These are phyloP conservation scores for Platyrinchus mystaceus DNA, from an alignment of 2,797 vertebrate species.

Conservation along the genomic window DNA sequence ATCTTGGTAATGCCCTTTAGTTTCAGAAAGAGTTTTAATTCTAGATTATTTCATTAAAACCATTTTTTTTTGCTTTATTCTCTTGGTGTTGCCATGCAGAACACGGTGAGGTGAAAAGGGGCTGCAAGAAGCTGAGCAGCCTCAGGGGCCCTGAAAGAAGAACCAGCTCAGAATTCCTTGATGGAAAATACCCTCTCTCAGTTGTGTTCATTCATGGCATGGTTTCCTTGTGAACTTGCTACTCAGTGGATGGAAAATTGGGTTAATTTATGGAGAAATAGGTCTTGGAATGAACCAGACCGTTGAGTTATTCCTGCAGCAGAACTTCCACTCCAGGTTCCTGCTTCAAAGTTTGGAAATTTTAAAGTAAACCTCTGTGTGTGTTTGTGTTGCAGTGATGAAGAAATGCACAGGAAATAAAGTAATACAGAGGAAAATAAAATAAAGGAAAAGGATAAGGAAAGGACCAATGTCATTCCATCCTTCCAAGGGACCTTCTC, in stretches of 20 bases:
- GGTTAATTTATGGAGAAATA: background rate
- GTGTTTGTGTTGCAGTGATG: background rate
- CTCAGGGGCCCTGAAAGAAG: background rate
- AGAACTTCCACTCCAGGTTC: background rate
- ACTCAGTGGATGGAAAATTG: background rate
- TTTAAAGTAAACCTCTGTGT: background rate
- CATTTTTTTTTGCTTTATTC: background rate
- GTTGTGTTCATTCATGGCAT: rapidly evolving
- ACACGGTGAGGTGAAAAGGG: background rate
- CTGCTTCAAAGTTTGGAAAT: background rate
- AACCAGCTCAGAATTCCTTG: background rate
- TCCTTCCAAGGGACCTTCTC: no score
- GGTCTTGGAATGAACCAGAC: background rate
- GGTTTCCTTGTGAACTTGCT: background rate
- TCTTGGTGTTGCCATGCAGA: background rate
- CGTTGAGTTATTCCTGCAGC: background rate
- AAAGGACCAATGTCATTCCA: no score
- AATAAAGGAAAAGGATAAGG: background rate
- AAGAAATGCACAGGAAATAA: background rate
- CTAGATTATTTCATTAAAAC: background rate
- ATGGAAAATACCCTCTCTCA: background rate
- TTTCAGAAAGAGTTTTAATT: background rate
- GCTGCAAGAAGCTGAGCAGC: background rate
- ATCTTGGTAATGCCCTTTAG: background rate
- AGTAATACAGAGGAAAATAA: background rate